These are phyloP conservation scores for Batillaria attramentaria DNA, from an alignment of 1,140 invertebrate species.

Conservation along the genomic window DNA sequence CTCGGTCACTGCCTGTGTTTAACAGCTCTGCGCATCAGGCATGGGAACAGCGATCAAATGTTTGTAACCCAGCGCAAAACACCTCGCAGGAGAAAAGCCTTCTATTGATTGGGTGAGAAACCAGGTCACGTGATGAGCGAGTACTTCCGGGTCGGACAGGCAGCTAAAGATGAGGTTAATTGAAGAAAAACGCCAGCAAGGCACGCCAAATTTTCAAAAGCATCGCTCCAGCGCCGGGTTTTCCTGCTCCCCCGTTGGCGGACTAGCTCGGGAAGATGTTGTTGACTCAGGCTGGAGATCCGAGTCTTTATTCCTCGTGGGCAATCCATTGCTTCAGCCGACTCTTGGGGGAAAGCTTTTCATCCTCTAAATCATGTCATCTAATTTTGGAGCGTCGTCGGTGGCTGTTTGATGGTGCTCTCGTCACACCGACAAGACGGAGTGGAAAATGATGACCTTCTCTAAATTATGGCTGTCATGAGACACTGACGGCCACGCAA, in stretches of 20 bases:
- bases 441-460: constrained; percentile 21
- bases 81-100: not conserved
- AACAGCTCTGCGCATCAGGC: too few species aligned
- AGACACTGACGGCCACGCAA: not conserved
- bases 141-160: not conserved
- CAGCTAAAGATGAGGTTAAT: constrained; percentile 20
- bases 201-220: constrained; percentile 9
- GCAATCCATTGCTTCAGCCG: too few species aligned
- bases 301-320: too few species aligned
- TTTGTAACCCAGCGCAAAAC: too few species aligned
- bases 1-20: too few species aligned
- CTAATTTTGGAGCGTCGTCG: not conserved
- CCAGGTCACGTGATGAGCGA: not conserved
- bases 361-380: constrained; percentile 23
- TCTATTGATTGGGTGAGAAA: constrained; percentile 21
- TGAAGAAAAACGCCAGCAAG: constrained; percentile 21
- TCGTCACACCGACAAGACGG: constrained; percentile 5
- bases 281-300: too few species aligned
- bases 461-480: not conserved
- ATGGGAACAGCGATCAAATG: too few species aligned
- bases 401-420: constrained; percentile 15
- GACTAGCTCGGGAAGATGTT: too few species aligned
- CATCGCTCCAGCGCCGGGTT: too few species aligned
- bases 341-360: too few species aligned
- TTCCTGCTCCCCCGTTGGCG: too few species aligned